Evolutionary conservation across 1,140 invertebrate genomes (phyloP).

Genomic region (Sitodiplosis mosellana): DNA sequence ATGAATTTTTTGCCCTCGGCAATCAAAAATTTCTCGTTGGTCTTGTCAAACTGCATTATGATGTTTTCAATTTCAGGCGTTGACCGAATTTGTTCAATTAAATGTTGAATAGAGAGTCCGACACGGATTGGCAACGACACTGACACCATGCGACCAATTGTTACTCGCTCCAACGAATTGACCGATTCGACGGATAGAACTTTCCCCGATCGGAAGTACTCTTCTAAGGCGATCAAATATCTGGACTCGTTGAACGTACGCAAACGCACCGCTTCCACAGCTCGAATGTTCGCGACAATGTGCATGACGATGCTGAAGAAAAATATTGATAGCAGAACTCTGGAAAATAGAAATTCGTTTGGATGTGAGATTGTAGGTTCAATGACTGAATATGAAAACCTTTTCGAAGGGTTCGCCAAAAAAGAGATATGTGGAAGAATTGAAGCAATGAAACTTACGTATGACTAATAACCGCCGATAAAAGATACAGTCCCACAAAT

Average conservation of each 20-base stretch:
- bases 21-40: constrained; percentile 23
- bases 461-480: constrained; percentile 44
- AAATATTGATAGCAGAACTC: constrained; percentile 48
- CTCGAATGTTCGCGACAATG: constrained; percentile 69
- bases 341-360: constrained; percentile 13
- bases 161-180: constrained; percentile 38
- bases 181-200: constrained; percentile 29
- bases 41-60: constrained; percentile 27
- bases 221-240: constrained; percentile 41
- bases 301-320: constrained; percentile 59
- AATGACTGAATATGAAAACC: constrained; percentile 4
- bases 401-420: neutral
- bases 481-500: constrained; percentile 51
- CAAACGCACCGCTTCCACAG: constrained; percentile 54
- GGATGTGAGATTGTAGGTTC: neutral
- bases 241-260: constrained; percentile 63
- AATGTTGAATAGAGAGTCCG: constrained; percentile 15
- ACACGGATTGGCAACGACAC: constrained; percentile 23
- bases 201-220: constrained; percentile 32
- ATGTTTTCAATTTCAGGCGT: constrained; percentile 17
- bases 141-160: constrained; percentile 29
- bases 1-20: constrained; percentile 20
- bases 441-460: constrained; percentile 17
- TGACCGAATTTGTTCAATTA: constrained; percentile 15
- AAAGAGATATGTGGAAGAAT: neutral